A percentile compares a stretch with the other conserved stretches of the same genome.
phyloP scores from a whole-genome alignment of 2,888 invertebrate species.

The Galeopsomyia nigrocyanea region DNA sequence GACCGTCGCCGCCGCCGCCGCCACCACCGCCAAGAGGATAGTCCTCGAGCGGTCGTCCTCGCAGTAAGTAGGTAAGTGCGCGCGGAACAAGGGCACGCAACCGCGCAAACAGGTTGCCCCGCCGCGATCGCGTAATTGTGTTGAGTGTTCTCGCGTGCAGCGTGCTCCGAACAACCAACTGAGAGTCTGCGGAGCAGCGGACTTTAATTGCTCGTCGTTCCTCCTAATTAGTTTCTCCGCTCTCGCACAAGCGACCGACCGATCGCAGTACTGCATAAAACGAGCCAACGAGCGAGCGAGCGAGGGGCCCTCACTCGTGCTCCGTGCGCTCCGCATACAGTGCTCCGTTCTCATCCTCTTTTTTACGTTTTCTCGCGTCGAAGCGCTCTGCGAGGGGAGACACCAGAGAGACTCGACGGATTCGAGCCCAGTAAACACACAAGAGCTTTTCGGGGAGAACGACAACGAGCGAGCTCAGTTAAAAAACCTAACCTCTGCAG shows the following conservation, averaged over 20 bases:
- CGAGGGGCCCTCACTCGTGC: not conserved
- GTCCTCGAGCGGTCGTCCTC: not conserved
- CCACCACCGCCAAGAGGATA: constrained; percentile 1
- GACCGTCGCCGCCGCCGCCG: not conserved
- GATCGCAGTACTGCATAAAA: too few species aligned
- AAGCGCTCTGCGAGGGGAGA: not conserved
- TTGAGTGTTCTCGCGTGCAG: constrained; percentile 1
- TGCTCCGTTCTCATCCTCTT: constrained; percentile 28
- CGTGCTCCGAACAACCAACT: not conserved
- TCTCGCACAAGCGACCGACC: not conserved
- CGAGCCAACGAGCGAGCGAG: too few species aligned
- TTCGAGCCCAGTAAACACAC: constrained; percentile 2
- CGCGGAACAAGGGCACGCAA: constrained; percentile 4
- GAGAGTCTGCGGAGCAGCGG: not conserved
- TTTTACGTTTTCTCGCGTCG: constrained; percentile 4
- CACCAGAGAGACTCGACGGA: not conserved
- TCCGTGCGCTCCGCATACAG: not conserved
- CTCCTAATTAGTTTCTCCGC: constrained; percentile 27
- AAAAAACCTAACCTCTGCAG: constrained; percentile 22
- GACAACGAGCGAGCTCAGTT: not conserved
- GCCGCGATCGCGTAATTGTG: not conserved
- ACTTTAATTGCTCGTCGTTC: constrained; percentile 29
- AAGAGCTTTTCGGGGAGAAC: constrained; percentile 1
- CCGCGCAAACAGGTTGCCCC: constrained; percentile 41
- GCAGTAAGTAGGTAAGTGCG: constrained; percentile 1